Percentiles rank a stretch among this genome's conserved stretches.
Evolutionary conservation across 2,888 invertebrate genomes (phyloP).

Genomic region (Melieria omissa): DNA sequence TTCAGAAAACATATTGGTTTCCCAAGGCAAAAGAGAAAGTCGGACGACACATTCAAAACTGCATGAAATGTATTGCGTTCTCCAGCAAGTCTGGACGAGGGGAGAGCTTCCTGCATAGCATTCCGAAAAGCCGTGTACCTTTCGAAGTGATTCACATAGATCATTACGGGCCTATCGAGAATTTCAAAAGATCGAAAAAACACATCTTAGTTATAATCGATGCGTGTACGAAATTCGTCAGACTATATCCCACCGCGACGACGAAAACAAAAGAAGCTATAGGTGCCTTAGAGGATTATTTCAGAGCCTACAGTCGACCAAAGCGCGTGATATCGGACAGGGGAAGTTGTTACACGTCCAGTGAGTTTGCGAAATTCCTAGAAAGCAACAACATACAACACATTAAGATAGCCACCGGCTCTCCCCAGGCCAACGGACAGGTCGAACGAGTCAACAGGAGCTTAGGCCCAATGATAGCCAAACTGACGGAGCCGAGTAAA

Average conservation of each 20-base stretch:
- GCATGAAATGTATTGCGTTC: conserved; percentile 34
- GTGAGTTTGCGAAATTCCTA: conserved; percentile 40
- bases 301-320: conserved; percentile 38
- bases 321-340: conserved; percentile 39
- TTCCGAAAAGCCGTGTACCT: conserved; percentile 31
- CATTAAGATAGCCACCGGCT: conserved; percentile 37
- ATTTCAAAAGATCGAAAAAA: conserved; percentile 16
- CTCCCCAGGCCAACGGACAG: conserved; percentile 43
- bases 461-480: conserved; percentile 38
- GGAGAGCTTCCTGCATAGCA: conserved; percentile 32
- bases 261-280: conserved; percentile 17
- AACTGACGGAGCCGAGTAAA: conserved; percentile 30
- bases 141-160: conserved; percentile 36
- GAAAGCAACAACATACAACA: conserved; percentile 32
- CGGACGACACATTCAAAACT: conserved; percentile 26
- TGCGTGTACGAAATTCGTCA: conserved; percentile 7
- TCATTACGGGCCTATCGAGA: conserved; percentile 34
- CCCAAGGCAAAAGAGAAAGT: conserved; percentile 10
- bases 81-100: conserved; percentile 21
- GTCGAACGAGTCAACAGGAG: conserved; percentile 42
- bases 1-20: conserved; percentile 30
- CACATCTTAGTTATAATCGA: conserved; percentile 36
- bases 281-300: conserved; percentile 43
- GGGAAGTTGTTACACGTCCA: conserved; percentile 42
- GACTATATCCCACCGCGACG: conserved; percentile 15